Evolutionary conservation across 35 echinoderm and acorn worm species (phyloP).

Genomic region (Anneissia japonica): DNA sequence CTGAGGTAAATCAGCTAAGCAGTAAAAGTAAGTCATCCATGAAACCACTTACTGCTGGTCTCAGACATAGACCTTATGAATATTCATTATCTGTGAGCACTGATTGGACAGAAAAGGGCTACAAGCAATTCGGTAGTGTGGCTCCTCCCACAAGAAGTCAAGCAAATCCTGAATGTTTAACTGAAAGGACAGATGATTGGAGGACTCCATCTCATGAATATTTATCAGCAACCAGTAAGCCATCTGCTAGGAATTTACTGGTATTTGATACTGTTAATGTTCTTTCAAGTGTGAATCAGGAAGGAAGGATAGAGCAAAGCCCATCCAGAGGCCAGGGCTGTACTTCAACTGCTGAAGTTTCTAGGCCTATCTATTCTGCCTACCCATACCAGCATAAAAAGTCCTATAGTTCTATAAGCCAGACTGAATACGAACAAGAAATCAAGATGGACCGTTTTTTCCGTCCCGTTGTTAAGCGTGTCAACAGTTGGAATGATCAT

Average conservation of each 20-base stretch:
- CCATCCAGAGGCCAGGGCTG: not conserved
- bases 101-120: not conserved
- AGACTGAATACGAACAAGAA: not conserved
- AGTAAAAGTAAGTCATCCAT: not conserved
- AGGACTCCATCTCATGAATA: not conserved
- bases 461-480: not conserved
- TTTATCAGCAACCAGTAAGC: not conserved
- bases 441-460: not conserved
- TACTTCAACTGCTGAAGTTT: not conserved
- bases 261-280: not conserved
- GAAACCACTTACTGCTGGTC: not conserved
- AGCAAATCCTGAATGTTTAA: not conserved
- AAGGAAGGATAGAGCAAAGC: not conserved
- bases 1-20: not conserved
- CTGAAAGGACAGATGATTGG: not conserved
- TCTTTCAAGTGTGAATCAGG: not conserved
- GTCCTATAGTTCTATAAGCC: not conserved
- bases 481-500: not conserved
- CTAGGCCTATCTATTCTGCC: not conserved
- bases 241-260: not conserved
- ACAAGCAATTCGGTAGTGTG: not conserved
- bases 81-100: not conserved
- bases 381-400: not conserved
- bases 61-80: not conserved
- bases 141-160: not conserved